Evolutionary conservation across 1,140 invertebrate genomes (phyloP).

Genomic region (Heliconius hermathena): DNA sequence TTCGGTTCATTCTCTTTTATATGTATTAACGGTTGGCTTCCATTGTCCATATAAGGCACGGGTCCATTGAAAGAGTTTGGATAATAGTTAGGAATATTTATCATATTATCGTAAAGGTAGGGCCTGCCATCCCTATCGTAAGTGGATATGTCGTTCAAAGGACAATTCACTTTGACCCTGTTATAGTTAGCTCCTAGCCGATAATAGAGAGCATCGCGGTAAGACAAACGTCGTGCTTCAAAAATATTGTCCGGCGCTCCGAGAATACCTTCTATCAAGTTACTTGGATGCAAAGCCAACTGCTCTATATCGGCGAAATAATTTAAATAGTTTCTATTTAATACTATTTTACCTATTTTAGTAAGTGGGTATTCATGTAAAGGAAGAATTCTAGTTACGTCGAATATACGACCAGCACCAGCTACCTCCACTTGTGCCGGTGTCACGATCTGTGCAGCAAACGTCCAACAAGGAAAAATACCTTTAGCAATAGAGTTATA

Average conservation of each 20-base stretch:
- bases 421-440: constrained; percentile 71
- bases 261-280: constrained; percentile 92
- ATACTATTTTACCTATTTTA: constrained; percentile 90
- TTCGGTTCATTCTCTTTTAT: constrained; percentile 3
- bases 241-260: constrained; percentile 93
- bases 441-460: constrained; percentile 82
- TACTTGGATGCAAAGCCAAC: constrained; percentile 91
- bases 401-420: constrained; percentile 83
- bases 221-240: constrained; percentile 92
- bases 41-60: neutral
- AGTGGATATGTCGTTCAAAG: constrained; percentile 4
- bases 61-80: constrained; percentile 1
- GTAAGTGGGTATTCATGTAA: constrained; percentile 91
- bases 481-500: constrained; percentile 87
- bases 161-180: constrained; percentile 73
- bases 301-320: constrained; percentile 94
- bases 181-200: constrained; percentile 92
- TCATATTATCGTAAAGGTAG: neutral
- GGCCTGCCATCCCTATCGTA: neutral
- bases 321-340: constrained; percentile 91
- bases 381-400: constrained; percentile 89
- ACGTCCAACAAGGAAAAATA: constrained; percentile 86
- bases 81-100: constrained; percentile 1
- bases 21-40: neutral
- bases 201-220: constrained; percentile 93